phyloP scores from a whole-genome alignment of 2,888 invertebrate species.

The Balanococcus diminutus region DNA sequence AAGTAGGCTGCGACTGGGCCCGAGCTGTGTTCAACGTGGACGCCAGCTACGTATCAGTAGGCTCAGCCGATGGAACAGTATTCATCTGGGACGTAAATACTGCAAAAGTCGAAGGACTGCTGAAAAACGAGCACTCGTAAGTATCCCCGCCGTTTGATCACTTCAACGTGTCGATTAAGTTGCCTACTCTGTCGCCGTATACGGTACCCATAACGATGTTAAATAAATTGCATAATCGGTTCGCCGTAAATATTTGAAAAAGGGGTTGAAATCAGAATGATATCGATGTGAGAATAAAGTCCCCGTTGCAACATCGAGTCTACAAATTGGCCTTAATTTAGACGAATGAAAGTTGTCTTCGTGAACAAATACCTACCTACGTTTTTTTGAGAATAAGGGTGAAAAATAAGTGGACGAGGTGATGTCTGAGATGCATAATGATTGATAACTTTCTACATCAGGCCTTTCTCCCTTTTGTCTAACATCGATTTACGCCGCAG shows the following conservation, averaged over 20 bases:
- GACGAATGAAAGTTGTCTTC: not conserved
- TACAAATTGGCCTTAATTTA: not conserved
- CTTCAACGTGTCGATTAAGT: not conserved
- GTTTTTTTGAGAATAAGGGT: not conserved
- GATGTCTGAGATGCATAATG: not conserved
- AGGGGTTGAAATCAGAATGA: not conserved
- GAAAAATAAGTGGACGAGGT: not conserved
- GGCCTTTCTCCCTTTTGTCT: not conserved
- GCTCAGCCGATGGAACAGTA: slow-evolving; percentile 88
- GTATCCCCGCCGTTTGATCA: not conserved
- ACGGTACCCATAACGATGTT: not conserved
- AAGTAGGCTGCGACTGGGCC: slow-evolving; percentile 93
- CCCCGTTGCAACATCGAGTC: not conserved
- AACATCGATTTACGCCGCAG: not conserved
- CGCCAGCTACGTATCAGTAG: slow-evolving; percentile 86
- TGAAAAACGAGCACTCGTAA: slow-evolving; percentile 68
- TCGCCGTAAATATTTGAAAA: not conserved
- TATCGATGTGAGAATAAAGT: not conserved
- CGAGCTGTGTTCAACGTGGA: slow-evolving; percentile 91
- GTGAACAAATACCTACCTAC: not conserved
- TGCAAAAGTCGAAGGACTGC: slow-evolving; percentile 75
- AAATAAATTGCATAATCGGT: slow-evolving; percentile 28
- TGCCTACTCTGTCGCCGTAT: not conserved
- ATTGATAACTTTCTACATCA: not conserved
- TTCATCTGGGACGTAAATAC: slow-evolving; percentile 88